A percentile compares a stretch with the other conserved stretches of the same genome.
These are phyloP conservation scores for Pseudomyrmex cubaensis DNA, from an alignment of 1,140 invertebrate species.

Conservation along the genomic window DNA sequence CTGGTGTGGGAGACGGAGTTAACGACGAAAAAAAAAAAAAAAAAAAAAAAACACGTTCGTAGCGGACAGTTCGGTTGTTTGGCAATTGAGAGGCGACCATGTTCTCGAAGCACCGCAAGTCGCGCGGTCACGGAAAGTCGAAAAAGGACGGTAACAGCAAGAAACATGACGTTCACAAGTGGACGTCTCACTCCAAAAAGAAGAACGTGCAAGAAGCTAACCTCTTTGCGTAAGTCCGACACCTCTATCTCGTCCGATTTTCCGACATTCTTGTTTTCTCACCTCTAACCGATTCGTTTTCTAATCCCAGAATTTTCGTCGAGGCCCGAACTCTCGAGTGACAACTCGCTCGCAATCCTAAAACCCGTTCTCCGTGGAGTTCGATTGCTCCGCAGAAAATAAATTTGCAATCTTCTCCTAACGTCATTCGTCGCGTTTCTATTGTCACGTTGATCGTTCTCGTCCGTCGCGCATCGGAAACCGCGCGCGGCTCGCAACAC, in stretches of 20 bases:
- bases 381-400: background rate
- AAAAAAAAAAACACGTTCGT: background rate
- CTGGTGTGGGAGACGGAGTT: background rate
- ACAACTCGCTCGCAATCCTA: background rate
- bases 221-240: constrained; percentile 44
- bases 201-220: constrained; percentile 24
- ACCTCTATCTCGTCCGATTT: background rate
- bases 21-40: too few species aligned
- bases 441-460: constrained; percentile 5
- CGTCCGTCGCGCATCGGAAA: background rate
- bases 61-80: background rate
- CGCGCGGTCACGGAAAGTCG: constrained; percentile 8
- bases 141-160: constrained; percentile 24
- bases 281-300: too few species aligned
- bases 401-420: background rate
- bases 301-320: background rate
- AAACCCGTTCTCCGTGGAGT: background rate
- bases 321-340: background rate
- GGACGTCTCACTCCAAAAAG: background rate
- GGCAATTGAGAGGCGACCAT: background rate
- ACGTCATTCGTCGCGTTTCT: constrained; percentile 34
- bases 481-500: too few species aligned
- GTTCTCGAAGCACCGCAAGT: constrained; percentile 23
- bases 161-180: constrained; percentile 36
- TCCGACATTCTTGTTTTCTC: background rate